These are phyloP conservation scores for Trissolcus basalis DNA, from an alignment of 1,140 invertebrate species.

Conservation along the genomic window DNA sequence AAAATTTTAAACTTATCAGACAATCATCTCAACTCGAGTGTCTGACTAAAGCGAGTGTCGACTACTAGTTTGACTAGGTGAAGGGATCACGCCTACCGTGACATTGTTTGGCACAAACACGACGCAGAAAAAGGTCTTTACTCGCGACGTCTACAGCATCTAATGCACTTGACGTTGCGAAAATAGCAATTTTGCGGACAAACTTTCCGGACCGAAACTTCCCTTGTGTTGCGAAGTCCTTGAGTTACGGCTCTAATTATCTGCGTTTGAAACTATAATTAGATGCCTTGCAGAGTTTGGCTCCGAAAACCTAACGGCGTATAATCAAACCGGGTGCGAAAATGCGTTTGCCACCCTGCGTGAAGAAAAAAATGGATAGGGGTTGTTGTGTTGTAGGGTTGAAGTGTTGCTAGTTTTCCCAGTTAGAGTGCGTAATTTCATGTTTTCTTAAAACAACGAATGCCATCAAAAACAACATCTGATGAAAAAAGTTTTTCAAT, in stretches of 20 bases:
- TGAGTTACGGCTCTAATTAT: constrained; percentile 61
- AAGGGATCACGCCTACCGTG: constrained; percentile 12
- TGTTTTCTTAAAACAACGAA: no score
- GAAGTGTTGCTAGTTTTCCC: no score
- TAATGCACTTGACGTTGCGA: constrained; percentile 46
- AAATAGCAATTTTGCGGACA: constrained; percentile 55
- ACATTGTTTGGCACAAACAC: constrained; percentile 19
- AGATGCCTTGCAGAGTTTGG: constrained; percentile 50
- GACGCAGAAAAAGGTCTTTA: constrained; percentile 19
- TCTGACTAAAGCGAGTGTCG: constrained; percentile 33
- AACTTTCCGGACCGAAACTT: constrained; percentile 50
- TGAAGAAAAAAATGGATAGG: no score
- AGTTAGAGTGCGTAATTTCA: no score
- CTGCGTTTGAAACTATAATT: constrained; percentile 59
- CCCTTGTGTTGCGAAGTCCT: constrained; percentile 50
- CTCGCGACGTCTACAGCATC: constrained; percentile 7
- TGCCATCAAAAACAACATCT: no score
- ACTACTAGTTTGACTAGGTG: constrained; percentile 30
- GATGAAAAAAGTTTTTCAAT: no score
- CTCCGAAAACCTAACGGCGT: constrained; percentile 34
- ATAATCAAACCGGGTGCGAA: constrained; percentile 30
- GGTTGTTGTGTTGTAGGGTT: no score
- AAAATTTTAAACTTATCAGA: constrained; percentile 22
- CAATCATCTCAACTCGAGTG: constrained; percentile 11
- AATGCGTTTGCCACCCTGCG: constrained; percentile 16